Base-by-base conservation (phyloP, 2,888 invertebrate species). In the Aelia acuminata region DNA sequence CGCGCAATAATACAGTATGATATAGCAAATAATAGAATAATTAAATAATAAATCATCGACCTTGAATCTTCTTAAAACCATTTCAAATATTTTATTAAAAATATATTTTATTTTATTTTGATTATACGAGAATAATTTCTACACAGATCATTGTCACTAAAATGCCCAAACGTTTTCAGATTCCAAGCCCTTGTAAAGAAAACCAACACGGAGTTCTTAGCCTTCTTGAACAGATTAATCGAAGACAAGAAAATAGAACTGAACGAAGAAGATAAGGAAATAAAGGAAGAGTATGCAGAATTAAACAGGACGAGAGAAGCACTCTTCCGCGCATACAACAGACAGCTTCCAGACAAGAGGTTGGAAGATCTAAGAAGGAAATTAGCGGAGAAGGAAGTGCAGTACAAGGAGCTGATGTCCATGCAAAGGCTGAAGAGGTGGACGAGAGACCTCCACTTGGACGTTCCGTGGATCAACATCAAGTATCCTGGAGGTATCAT, bases 301-400 rank as follows among this genome's bases (percentile, higher is more conserved):
- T 13, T 85, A 11, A 85, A 85, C 85, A 57, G 85, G 85, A 85
- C 85, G n/a, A 85, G 85, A n/a, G 53, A 85, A 43, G 85, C 85
- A 1, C 85, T 85, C 7, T 85, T 85, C 57, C 85, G 35, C 22
- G 85, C 85, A 3, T 85, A 85, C 57, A 53, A 57, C 43, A 50
- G 43, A 26, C 39, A 53, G 50, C 80, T 80, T 3, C 43, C 39
- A 3, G 43, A 47, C 43, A 39, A 22, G 3, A 57, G 20, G 20
- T 13, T 85, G n/a, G 85, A 85, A n/a, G 85, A 85, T 7, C 57
- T 85, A 7, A 11, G 57, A 22, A 50, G 57, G 43, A 50, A 53
- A 11, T 22, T 85, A 10, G 15, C 35, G 43, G 35, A 53, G 57
- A 85, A 85, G 8, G 85, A 57, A 4, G 13, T 26, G 22, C 22